These are phyloP conservation scores for Oryzias javanicus DNA, from an alignment of 2,113 vertebrate genomes.

Conservation along the genomic window DNA sequence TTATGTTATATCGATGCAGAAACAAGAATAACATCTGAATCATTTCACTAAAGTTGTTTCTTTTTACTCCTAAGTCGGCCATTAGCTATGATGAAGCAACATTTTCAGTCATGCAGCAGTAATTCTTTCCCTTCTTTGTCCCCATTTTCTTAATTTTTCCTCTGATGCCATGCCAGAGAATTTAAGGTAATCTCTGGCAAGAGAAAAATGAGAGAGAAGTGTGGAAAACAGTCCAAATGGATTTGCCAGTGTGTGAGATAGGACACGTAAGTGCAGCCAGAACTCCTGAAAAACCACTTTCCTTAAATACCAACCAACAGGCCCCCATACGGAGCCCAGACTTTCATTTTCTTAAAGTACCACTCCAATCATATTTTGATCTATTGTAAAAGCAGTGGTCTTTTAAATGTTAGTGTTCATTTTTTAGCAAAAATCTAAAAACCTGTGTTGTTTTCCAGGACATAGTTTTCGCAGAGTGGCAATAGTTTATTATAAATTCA, in stretches of 20 bases:
- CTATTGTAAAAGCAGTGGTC: no score
- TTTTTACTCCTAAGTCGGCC: conserved; percentile 31
- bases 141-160: conserved; percentile 39
- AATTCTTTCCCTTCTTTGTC: conserved; percentile 44
- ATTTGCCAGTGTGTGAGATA: conserved; percentile 55
- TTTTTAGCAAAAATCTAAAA: no score
- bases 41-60: conserved; percentile 47
- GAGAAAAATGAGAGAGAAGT: conserved; percentile 36
- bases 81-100: conserved; percentile 36
- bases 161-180: conserved; percentile 65
- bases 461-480: no score
- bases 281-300: conserved; percentile 49
- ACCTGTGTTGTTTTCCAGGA: no score
- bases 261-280: conserved; percentile 36
- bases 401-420: no score
- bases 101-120: conserved; percentile 53
- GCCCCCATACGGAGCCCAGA: background rate
- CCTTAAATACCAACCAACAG: conserved; percentile 4
- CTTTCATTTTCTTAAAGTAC: background rate
- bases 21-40: background rate
- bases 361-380: no score
- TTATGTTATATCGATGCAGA: conserved; percentile 6
- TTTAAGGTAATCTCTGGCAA: conserved; percentile 64
- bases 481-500: no score
- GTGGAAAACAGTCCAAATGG: conserved; percentile 37